phyloP scores from a whole-genome alignment of 2,797 vertebrate species.

The Tapera naevia region DNA sequence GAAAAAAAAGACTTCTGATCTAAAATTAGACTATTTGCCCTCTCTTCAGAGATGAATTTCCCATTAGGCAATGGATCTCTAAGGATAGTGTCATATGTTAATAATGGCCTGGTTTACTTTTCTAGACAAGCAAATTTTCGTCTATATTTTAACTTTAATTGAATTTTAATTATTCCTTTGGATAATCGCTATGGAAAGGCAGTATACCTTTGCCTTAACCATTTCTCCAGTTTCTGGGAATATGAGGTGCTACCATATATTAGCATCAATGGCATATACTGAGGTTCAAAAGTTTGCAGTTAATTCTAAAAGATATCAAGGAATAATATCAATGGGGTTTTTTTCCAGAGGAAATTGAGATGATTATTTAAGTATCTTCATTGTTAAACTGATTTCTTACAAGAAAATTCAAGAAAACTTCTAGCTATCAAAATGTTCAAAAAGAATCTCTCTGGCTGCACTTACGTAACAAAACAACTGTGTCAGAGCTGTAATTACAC shows the following conservation, averaged over 20 bases:
- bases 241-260: background rate
- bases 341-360: background rate
- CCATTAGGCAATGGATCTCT: background rate
- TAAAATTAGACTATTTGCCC: slow-evolving; percentile 17
- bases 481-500: background rate
- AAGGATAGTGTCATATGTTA: background rate
- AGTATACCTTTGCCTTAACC: background rate
- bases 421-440: background rate
- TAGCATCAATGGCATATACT: background rate
- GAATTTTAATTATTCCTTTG: background rate
- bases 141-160: background rate
- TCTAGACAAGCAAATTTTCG: background rate
- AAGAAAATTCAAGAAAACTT: background rate
- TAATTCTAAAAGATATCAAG: background rate
- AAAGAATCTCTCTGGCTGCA: background rate
- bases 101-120: background rate
- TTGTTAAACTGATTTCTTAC: background rate
- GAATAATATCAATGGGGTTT: background rate
- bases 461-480: background rate
- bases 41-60: background rate
- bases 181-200: background rate
- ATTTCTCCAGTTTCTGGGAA: background rate
- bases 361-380: background rate
- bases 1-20: background rate
- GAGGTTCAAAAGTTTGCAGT: background rate